Evolutionary conservation across 2,797 vertebrate species (phyloP).

Genomic region (Delichon dasypus): DNA sequence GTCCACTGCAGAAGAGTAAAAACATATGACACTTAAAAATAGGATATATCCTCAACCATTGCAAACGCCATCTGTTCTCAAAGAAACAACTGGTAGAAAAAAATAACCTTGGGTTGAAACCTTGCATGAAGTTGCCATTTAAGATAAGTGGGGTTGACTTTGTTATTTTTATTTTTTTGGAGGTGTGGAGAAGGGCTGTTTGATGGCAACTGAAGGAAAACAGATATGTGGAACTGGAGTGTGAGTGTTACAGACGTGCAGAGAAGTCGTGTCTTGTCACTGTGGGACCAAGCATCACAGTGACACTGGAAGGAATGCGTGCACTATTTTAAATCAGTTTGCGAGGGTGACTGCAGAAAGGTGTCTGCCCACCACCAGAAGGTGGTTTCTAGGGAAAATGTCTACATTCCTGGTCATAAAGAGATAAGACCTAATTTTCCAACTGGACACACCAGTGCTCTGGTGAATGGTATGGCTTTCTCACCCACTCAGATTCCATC

Average conservation of each 20-base stretch:
- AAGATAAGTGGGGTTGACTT: constrained; percentile 10
- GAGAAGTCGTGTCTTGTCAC: background rate
- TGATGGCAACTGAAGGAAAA: constrained; percentile 17
- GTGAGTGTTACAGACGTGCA: background rate
- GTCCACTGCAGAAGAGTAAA: constrained; percentile 54
- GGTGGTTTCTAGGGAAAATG: background rate
- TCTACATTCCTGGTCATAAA: background rate
- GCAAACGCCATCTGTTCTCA: constrained; percentile 58
- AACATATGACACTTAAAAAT: constrained; percentile 64
- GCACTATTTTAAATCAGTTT: background rate
- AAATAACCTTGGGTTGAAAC: constrained; percentile 61
- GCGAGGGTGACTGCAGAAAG: background rate
- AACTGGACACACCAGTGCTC: background rate
- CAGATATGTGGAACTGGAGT: background rate
- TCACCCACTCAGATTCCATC: background rate
- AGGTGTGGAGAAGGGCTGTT: constrained; percentile 18
- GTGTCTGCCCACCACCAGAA: background rate
- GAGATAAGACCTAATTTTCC: background rate
- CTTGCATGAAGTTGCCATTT: constrained; percentile 58
- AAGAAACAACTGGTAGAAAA: constrained; percentile 59
- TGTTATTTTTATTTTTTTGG: constrained; percentile 46
- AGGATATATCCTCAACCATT: constrained; percentile 46
- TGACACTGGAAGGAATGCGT: background rate
- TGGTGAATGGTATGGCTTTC: background rate
- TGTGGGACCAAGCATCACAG: background rate